A percentile compares a stretch with the other conserved stretches of the same genome.
phyloP scores from a whole-genome alignment of 1,140 invertebrate genomes.

The Atta colombica region DNA sequence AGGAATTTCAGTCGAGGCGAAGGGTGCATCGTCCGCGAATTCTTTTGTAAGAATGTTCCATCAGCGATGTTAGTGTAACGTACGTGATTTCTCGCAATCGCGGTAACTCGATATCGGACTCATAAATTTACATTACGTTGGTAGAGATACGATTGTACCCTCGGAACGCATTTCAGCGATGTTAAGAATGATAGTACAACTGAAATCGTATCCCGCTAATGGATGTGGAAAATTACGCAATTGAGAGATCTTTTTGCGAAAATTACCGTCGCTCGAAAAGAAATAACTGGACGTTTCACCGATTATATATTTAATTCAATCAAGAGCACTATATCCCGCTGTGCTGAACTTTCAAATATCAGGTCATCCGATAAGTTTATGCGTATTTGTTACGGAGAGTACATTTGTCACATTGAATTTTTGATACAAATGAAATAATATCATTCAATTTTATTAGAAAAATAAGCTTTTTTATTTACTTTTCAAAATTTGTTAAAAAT shows the following conservation, averaged over 20 bases:
- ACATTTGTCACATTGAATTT: background rate
- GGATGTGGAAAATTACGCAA: constrained; percentile 23
- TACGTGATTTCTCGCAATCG: constrained; percentile 58
- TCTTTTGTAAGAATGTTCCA: constrained; percentile 49
- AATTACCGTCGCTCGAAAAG: constrained; percentile 14
- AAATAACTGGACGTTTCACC: constrained; percentile 15
- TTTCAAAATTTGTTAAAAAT: background rate
- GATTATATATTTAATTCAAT: constrained; percentile 33
- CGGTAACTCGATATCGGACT: constrained; percentile 53
- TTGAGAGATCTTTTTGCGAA: constrained; percentile 6
- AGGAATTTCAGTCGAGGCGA: constrained; percentile 44
- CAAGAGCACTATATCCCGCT: background rate
- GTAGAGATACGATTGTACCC: constrained; percentile 28
- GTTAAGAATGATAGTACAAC: constrained; percentile 32
- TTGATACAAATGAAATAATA: background rate
- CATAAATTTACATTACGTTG: constrained; percentile 60
- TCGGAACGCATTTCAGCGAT: constrained; percentile 36
- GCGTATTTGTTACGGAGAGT: background rate
- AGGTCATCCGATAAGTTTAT: constrained; percentile 5
- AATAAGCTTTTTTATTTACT: background rate
- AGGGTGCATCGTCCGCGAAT: constrained; percentile 52
- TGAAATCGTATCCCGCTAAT: constrained; percentile 47
- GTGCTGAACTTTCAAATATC: background rate
- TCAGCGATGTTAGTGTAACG: constrained; percentile 21
- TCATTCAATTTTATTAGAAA: background rate